A percentile compares a stretch with the other conserved stretches of the same genome.
phyloP scores from a whole-genome alignment of 2,797 vertebrate genomes.

The Dermochelys coriacea region DNA sequence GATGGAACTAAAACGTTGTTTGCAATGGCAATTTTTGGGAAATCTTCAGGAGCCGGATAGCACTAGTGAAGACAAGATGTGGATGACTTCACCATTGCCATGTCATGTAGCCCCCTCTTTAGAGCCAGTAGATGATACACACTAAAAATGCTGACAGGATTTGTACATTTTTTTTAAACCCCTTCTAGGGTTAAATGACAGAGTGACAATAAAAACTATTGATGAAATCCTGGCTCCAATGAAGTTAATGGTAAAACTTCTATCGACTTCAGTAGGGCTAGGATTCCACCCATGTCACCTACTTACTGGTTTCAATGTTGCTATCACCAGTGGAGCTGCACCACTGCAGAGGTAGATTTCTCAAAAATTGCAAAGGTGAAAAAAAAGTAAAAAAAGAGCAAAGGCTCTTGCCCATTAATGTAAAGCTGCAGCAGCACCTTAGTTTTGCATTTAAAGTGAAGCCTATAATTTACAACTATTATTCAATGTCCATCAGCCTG shows the following conservation, averaged over 20 bases:
- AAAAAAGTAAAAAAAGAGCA: background rate
- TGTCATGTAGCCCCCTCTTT: background rate
- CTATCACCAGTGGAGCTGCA: background rate
- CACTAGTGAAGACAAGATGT: background rate
- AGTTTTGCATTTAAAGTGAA: background rate
- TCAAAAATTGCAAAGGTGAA: background rate
- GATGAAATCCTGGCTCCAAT: background rate
- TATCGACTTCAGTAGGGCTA: background rate
- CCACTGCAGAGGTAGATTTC: background rate
- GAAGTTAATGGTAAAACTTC: background rate
- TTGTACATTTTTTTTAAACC: background rate
- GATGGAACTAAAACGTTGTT: background rate
- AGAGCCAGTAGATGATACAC: accelerated
- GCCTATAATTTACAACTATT: background rate
- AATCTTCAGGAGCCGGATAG: background rate
- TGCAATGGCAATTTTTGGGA: background rate
- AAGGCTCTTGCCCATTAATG: background rate
- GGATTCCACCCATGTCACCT: background rate
- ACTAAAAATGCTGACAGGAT: background rate
- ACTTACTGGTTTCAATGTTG: background rate
- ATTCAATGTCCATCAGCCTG: background rate
- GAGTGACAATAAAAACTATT: accelerated
- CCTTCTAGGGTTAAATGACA: background rate
- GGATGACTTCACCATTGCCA: background rate
- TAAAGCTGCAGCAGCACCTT: accelerated